phyloP scores from a whole-genome alignment of 2,797 vertebrate genomes.

The Salarias fasciatus region DNA sequence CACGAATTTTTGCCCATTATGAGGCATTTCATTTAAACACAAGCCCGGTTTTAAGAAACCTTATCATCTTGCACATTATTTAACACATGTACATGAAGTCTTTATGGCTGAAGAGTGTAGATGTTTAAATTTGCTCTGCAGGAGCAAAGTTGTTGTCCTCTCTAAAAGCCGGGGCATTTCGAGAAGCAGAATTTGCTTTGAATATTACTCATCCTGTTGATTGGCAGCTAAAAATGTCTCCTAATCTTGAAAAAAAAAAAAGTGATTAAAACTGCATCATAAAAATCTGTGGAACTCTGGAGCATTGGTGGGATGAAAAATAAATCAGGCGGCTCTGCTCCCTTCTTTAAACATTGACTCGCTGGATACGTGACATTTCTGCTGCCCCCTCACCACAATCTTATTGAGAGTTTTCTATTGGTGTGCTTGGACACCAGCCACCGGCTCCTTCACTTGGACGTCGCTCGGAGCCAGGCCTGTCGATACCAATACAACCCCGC shows the following conservation, averaged over 20 bases:
- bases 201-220: conserved; percentile 7
- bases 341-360: conserved; percentile 56
- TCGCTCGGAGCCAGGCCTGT: conserved; percentile 55
- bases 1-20: too few species aligned
- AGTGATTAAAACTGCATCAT: conserved; percentile 41
- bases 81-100: too few species aligned
- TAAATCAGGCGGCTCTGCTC: conserved; percentile 23
- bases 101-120: too few species aligned
- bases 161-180: not conserved
- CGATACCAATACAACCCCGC: conserved; percentile 45
- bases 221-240: conserved; percentile 28
- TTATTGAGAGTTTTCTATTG: conserved; percentile 42
- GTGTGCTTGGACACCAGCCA: conserved; percentile 57
- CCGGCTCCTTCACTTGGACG: conserved; percentile 19
- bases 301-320: conserved; percentile 45
- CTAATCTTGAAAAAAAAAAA: not conserved
- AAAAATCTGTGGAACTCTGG: conserved; percentile 31
- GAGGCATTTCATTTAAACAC: too few species aligned
- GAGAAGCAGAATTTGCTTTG: not conserved
- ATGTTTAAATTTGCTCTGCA: not conserved
- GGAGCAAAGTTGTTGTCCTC: not conserved
- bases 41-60: too few species aligned
- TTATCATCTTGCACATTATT: too few species aligned
- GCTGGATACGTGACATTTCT: conserved; percentile 48
- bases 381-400: conserved; percentile 5